Base-by-base conservation (phyloP, 1,140 invertebrate genomes). In the Acyrthosiphon pisum region DNA sequence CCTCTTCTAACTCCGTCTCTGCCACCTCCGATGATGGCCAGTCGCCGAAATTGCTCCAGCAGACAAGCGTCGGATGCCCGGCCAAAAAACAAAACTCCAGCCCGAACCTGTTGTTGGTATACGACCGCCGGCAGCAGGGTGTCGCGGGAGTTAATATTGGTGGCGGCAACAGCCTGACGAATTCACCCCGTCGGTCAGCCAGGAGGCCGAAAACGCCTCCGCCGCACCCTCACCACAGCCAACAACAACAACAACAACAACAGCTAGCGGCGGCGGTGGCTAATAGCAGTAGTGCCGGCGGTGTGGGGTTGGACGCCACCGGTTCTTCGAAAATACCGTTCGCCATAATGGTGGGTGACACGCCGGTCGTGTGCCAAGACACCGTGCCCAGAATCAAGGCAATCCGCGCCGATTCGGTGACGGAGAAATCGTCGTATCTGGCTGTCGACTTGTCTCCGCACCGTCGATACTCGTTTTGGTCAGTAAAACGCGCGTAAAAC, bases 391-490 rank as follows among this genome's bases (percentile, higher is more conserved):
- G 94, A 44, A 93, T 94, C 20, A 90, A 93, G 30, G 94, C 94
- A 35, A 94, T 95, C 20, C 93, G 94, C 90, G 94, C 93, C 94
- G 94, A 93, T 56, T 94, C 93, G 94, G 94, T 94, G 94, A 94
- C 94, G 94, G 94, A 94, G 94, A 94, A 94, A 94, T 94, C 94
- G 35, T 90, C 93, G 56, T 94, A 94, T 94, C 95, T 94, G 94
- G 95, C 46, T 94, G 95, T 94, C 94, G 95, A 35, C 94, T 94
- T 94, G 53, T 20, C 95, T 95, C 93, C 95, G 94, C 30, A 95
- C 94, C 94, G 96, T 91, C 94, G 96, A 50, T 96, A 96, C 94
- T 96, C 96, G 93, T 96, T 96, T 89, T 96, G 96, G 96, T 96
- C 94, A 96, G 95, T 94, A 93, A 35, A 60, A 56, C 84, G 7